Base-by-base conservation (phyloP, 1,140 invertebrate species). In the Neotoxoptera formosana region DNA sequence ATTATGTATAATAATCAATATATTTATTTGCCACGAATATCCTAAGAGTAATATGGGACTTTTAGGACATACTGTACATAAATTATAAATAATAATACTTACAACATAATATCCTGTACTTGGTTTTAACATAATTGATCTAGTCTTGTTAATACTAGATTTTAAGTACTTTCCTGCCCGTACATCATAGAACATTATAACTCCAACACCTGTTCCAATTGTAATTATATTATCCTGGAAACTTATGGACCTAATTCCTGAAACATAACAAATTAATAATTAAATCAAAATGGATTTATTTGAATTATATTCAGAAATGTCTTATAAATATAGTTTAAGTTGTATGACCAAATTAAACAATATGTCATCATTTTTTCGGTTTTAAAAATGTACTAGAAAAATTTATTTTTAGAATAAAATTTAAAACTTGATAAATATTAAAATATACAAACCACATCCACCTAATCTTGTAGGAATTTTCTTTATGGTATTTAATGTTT, bases 121-220 rank as follows among this genome's bases (percentile, higher is more conserved):
- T 94, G 98, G 97, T 95, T 98, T 98, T 23, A 99, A 95, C n/a
- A 97, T 97, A 56, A 98, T 98, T 1, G 98, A 98, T 94, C 98
- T 96, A 45, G n/a, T n/a, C 97, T 97, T 97, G 95, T 98, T 98
- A 48, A 98, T 98, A 94, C 97, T 98, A 92, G 97, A 98, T 95
- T 99, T 98, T 60, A 99, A 95, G 95, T 99, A 99, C 95, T 98
- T 98, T 90, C 97, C 97, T 93, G 98, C 98, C 94, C 97, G 96
- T 87, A 99, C 95, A 95, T 99, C 99, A 95, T 99, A 99, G 95
- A 99, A 99, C 96, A 99, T 97, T 2, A 99, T 96, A 95, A 98
- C 97, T 87, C 98, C 98, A 84, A 98, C 96, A 1, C 98, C 98
- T 9, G 98, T 99, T 30, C 98, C 98, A 94, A 99, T 98, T 6